These are phyloP conservation scores for Diorhabda carinulata DNA, from an alignment of 1,140 invertebrate species.

Conservation along the genomic window DNA sequence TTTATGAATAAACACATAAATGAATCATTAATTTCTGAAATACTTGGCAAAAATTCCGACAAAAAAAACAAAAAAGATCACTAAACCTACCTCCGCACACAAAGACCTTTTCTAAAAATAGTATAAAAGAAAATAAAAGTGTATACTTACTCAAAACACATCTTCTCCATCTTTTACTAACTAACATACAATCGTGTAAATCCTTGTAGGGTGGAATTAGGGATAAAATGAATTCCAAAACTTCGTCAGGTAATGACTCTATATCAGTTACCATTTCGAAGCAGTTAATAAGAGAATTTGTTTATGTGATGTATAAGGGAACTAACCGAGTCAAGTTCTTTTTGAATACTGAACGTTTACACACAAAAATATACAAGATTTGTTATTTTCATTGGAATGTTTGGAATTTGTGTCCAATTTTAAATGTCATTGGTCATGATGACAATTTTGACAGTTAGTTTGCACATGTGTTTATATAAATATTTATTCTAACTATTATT, in stretches of 20 bases:
- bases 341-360: background rate
- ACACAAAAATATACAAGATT: background rate
- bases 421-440: constrained; percentile 1
- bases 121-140: constrained; percentile 24
- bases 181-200: constrained; percentile 77
- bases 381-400: constrained; percentile 1
- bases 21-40: constrained; percentile 3
- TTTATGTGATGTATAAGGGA: background rate
- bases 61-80: background rate
- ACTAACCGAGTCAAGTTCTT: background rate
- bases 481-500: too few relatives aligned
- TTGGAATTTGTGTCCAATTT: background rate
- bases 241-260: constrained; percentile 76
- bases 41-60: background rate
- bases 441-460: background rate
- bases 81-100: background rate
- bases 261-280: background rate
- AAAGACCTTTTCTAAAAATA: constrained; percentile 15
- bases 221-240: constrained; percentile 86
- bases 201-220: constrained; percentile 87
- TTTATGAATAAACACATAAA: background rate
- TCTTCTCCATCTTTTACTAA: constrained; percentile 79
- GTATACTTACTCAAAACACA: constrained; percentile 71
- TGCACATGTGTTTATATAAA: too few relatives aligned
- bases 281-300: too few relatives aligned